Evolutionary conservation across 2,797 vertebrate genomes (phyloP).

Genomic region (Choloepus didactylus): DNA sequence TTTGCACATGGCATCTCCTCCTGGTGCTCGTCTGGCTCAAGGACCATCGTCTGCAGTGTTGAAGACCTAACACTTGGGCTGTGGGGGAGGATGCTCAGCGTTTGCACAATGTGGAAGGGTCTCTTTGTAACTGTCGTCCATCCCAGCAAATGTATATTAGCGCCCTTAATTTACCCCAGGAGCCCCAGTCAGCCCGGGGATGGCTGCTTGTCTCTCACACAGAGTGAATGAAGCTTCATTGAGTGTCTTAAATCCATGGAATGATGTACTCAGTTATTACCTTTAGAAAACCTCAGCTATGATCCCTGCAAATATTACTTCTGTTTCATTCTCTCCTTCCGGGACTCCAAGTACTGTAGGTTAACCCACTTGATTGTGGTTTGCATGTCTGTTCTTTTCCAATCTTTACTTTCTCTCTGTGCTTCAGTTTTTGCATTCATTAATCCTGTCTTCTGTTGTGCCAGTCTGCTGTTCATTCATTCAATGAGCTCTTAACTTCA

Average conservation of each 20-base stretch:
- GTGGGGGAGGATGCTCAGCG: not conserved
- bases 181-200: no score
- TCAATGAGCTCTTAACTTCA: not conserved
- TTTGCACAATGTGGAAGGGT: not conserved
- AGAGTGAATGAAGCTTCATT: not conserved
- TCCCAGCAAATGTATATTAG: no score
- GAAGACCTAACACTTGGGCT: not conserved
- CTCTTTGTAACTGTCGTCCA: not conserved
- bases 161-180: not conserved
- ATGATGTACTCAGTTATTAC: not conserved
- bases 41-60: not conserved
- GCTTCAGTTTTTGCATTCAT: not conserved
- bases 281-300: not conserved
- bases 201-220: not conserved
- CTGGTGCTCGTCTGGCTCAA: not conserved
- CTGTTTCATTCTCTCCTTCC: not conserved
- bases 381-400: not conserved
- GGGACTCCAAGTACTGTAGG: not conserved
- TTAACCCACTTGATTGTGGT: accelerated
- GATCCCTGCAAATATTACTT: not conserved
- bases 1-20: accelerated
- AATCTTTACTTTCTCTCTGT: not conserved
- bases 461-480: not conserved
- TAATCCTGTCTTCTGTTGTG: no score
- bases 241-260: not conserved